A percentile compares a stretch with the other conserved stretches of the same genome.
Evolutionary conservation across 2,888 invertebrate species (phyloP).

Genomic region (Drosophila peninsularis): DNA sequence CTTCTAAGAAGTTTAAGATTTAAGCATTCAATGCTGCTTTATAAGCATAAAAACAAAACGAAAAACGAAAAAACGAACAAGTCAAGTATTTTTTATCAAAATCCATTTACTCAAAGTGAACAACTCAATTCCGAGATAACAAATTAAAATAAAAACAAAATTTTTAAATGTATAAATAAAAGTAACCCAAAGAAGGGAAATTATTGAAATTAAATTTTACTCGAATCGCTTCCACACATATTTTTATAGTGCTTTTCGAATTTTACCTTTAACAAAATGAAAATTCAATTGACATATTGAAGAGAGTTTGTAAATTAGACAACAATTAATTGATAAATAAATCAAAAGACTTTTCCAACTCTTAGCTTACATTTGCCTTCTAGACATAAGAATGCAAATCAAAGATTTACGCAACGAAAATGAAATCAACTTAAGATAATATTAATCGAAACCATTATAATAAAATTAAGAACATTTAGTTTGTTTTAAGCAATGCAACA

Average conservation of each 20-base stretch:
- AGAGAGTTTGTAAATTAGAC: constrained; percentile 61
- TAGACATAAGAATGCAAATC: constrained; percentile 65
- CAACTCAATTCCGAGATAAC: constrained; percentile 17
- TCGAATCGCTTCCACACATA: constrained; percentile 76
- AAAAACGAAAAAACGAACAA: constrained; percentile 16
- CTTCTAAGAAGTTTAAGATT: constrained; percentile 77
- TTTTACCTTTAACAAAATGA: constrained; percentile 49
- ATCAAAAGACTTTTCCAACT: constrained; percentile 73
- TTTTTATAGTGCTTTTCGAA: constrained; percentile 82
- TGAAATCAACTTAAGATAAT: constrained; percentile 15
- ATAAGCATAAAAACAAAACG: constrained; percentile 37
- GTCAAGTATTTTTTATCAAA: constrained; percentile 66
- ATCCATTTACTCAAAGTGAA: constrained; percentile 63
- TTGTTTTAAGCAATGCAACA: constrained; percentile 41
- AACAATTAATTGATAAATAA: constrained; percentile 61
- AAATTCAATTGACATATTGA: constrained; percentile 23
- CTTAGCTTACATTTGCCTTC: constrained; percentile 80
- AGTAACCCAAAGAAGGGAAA: constrained; percentile 35
- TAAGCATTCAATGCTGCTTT: constrained; percentile 76
- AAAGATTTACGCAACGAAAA: constrained; percentile 43
- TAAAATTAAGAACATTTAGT: constrained; percentile 31
- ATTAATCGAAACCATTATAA: constrained; percentile 21
- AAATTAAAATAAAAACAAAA: not conserved
- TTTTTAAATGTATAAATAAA: constrained; percentile 36
- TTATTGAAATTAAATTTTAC: constrained; percentile 51